Percentiles rank a stretch among this genome's conserved stretches.
Conservation (phyloP, 2,888 invertebrate genomes). For the Toxonevra muliebris region DNA sequence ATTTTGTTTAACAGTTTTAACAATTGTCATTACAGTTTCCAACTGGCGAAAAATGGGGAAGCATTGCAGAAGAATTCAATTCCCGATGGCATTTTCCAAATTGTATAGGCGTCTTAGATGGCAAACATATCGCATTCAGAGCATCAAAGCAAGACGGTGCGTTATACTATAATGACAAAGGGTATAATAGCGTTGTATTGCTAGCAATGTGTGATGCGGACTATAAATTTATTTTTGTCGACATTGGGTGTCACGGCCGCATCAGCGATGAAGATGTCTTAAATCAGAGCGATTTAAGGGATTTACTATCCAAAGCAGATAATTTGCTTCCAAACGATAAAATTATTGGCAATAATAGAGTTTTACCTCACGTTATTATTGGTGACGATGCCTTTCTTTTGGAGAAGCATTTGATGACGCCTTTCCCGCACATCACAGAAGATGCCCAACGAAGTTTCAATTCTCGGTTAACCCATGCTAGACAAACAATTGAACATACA, state of each 20-base stretch:
- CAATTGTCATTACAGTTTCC: too few relatives aligned
- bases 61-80: not conserved
- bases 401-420: not conserved
- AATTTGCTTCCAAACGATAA: not conserved
- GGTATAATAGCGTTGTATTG: not conserved
- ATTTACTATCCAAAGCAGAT: not conserved
- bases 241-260: slow-evolving; percentile 3
- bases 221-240: slow-evolving; percentile 8
- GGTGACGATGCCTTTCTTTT: not conserved
- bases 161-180: not conserved
- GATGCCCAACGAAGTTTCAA: slow-evolving; percentile 1
- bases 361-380: not conserved
- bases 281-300: not conserved
- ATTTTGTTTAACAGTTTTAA: too few relatives aligned
- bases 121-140: slow-evolving; percentile 11
- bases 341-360: not conserved
- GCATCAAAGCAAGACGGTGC: not conserved
- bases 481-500: not conserved
- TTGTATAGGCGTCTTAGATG: slow-evolving; percentile 11
- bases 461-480: not conserved
- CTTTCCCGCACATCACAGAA: not conserved
- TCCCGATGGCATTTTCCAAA: slow-evolving; percentile 13
- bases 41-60: not conserved
- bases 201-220: slow-evolving; percentile 12
- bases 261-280: slow-evolving; percentile 8